Evolutionary conservation across 2,888 invertebrate genomes (phyloP), one percentile per base, ranked within the genome.

Genomic region (Dilophus febrilis): DNA sequence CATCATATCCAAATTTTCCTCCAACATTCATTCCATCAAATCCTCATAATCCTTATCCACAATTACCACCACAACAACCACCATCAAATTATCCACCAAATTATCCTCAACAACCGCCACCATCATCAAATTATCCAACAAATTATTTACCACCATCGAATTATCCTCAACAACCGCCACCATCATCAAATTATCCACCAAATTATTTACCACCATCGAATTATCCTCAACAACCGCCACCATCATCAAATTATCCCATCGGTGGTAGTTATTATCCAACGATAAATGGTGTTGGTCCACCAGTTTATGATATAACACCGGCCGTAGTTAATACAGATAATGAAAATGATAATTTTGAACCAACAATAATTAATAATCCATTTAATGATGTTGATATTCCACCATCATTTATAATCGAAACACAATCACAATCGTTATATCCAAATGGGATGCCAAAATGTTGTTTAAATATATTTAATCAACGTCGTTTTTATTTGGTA

Each of bases 401-500:
- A 32, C 13, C 27, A n/a, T 22, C 38, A 18, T 14, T 16, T 27
- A 32, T 12, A 22, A 19, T 22, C 3, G 19, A 22, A 8, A n/a
- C 13, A n/a, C 30, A 35, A 29, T 12, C 44, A 13, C 35, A 34
- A 40, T 41, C 33, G 13, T 19, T 29, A 28, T n/a, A n/a, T n/a
- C 32, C 35, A 49, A 47, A n/a, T 47, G 48, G 0, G 44, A 45
- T 17, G 40, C 50, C 50, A 18, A 49, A 55, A 10, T 69, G 67
- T 45, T 67, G 68, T 46, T 51, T 54, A 12, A 53, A 53, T 28
- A 53, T 48, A 19, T 68, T 66, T 46, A 60, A 55, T 30, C 56
- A 63, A 14, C 61, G 59, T 41, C 57, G 59, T 40, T 70, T 72
- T 48, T 56, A 66, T 28, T 46, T 74, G 3, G 54, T 66, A 1